phyloP scores from a whole-genome alignment of 2,113 vertebrate genomes.

The mouse (Mus musculus) region DNA sequence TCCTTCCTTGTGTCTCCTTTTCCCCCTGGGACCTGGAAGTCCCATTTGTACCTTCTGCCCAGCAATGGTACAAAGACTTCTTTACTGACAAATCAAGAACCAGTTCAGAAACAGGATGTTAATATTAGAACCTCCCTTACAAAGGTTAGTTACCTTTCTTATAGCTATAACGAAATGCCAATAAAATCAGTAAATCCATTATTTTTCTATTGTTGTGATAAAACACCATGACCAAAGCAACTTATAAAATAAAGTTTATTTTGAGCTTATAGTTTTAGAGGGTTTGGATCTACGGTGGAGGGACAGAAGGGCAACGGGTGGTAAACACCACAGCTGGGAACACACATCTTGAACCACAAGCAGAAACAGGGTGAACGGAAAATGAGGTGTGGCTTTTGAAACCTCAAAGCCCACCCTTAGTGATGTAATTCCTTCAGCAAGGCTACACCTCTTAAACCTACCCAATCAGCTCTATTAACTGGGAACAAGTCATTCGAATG shows the following conservation, averaged over 20 bases:
- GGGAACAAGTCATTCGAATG: not conserved
- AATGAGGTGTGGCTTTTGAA: not conserved
- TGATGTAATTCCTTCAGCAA: not conserved
- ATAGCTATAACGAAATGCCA: not conserved
- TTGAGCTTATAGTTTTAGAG: not conserved
- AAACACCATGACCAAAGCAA: not conserved
- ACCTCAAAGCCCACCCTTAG: not conserved
- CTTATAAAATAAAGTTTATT: not conserved
- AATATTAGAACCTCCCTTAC: no score
- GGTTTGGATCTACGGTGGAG: not conserved
- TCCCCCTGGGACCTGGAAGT: no score
- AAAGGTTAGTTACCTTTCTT: not conserved
- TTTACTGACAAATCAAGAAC: no score
- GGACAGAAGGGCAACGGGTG: not conserved
- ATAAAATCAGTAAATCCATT: not conserved
- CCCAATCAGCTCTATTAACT: not conserved
- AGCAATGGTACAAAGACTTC: no score
- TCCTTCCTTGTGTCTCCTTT: no score
- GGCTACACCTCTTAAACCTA: not conserved
- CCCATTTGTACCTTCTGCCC: no score
- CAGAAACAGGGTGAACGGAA: not conserved
- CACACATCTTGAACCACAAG: not conserved
- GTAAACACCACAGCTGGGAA: not conserved
- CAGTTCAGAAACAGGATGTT: no score
- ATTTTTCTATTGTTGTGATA: not conserved